Percentiles rank a stretch among this genome's conserved stretches.
These are phyloP conservation scores for Hydra vulgaris DNA, from an alignment of 30 jellyfish, hydroid and myxozoan species.

Conservation along the genomic window DNA sequence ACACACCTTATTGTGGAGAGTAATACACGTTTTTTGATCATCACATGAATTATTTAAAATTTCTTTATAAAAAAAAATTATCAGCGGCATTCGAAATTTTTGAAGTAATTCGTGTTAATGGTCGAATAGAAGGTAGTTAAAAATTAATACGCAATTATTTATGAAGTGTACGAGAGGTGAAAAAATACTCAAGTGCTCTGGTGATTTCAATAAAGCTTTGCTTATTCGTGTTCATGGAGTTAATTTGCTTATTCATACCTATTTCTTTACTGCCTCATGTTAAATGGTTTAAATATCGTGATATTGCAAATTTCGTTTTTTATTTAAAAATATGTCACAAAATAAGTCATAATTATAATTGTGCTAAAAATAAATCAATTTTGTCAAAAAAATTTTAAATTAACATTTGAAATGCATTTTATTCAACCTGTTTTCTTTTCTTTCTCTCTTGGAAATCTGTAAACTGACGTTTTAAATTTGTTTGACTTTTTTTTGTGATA, in stretches of 20 bases:
- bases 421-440: too few relatives aligned
- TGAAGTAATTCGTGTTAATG: constrained; percentile 16
- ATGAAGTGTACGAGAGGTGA: constrained; percentile 8
- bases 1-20: background rate
- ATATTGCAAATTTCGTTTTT: background rate
- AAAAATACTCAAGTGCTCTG: background rate
- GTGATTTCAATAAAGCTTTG: background rate
- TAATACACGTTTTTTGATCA: background rate
- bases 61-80: background rate
- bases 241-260: background rate
- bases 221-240: background rate
- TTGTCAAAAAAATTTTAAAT: too few relatives aligned
- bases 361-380: too few relatives aligned
- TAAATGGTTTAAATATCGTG: background rate
- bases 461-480: too few relatives aligned
- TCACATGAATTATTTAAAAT: background rate
- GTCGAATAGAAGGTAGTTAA: background rate
- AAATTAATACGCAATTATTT: background rate
- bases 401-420: too few relatives aligned
- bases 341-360: too few relatives aligned
- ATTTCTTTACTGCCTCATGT: background rate
- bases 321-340: background rate
- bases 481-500: too few relatives aligned
- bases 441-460: too few relatives aligned
- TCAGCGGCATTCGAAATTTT: background rate